Conservation (phyloP, 2,113 vertebrate genomes). For the Alosa alosa region DNA sequence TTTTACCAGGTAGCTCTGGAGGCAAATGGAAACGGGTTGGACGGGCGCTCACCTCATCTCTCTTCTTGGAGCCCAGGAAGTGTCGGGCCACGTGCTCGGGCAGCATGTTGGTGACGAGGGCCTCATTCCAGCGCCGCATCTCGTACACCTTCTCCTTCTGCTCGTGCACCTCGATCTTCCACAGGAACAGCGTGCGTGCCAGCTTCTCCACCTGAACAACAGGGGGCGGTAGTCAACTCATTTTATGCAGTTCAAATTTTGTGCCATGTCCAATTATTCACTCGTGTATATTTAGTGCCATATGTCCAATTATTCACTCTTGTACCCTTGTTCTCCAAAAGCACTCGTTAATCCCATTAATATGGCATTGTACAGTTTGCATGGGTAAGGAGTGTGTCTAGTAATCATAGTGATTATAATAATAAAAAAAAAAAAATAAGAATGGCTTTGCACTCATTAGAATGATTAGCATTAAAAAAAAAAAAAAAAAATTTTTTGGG, state of each 20-base stretch:
- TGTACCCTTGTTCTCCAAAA: no score
- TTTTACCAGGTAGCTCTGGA: no score
- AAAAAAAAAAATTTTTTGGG: no score
- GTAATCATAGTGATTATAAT: no score
- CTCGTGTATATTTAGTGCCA: no score
- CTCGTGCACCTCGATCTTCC: conserved; percentile 94
- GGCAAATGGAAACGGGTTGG: background rate
- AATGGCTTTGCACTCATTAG: no score
- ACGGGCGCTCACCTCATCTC: conserved; percentile 82
- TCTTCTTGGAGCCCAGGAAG: conserved; percentile 92
- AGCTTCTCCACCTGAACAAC: conserved; percentile 85
- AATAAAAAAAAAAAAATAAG: no score
- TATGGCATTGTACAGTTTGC: background rate
- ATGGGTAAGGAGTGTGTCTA: background rate
- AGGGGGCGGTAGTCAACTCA: conserved; percentile 3
- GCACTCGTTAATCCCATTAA: no score
- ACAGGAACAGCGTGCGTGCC: conserved; percentile 87
- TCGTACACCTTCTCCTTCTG: conserved; percentile 96
- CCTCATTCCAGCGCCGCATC: conserved; percentile 96
- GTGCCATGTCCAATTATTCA: no score
- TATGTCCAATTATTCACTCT: no score
- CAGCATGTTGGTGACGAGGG: conserved; percentile 94
- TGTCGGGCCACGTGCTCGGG: conserved; percentile 92
- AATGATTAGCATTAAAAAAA: no score
- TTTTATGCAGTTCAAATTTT: background rate